A percentile compares a stretch with the other conserved stretches of the same genome.
Evolutionary conservation across 2,888 invertebrate genomes (phyloP).

Genomic region (Odontomyia ornata): DNA sequence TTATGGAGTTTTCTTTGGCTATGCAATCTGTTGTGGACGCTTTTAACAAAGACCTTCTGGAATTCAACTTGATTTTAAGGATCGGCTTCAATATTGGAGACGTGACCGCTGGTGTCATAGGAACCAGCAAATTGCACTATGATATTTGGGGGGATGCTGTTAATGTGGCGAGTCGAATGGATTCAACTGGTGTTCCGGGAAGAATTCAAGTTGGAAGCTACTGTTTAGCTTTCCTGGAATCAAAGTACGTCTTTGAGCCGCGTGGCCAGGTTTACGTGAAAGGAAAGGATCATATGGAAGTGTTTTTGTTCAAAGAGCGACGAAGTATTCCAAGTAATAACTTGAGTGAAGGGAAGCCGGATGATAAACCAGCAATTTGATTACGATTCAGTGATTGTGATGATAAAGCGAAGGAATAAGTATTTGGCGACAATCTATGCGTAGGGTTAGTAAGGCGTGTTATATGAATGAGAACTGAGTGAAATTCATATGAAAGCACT

Average conservation of each 20-base stretch:
- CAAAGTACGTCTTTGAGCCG: constrained; percentile 86
- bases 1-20: constrained; percentile 93
- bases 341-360: constrained; percentile 2
- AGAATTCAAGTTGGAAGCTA: constrained; percentile 84
- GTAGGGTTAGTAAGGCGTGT: background rate
- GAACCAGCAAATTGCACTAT: constrained; percentile 94
- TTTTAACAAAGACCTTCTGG: constrained; percentile 89
- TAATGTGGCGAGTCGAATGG: constrained; percentile 97
- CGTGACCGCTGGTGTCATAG: constrained; percentile 96
- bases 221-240: constrained; percentile 74
- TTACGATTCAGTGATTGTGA: background rate
- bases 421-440: constrained; percentile 23
- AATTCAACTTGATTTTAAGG: constrained; percentile 85
- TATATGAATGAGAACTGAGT: constrained; percentile 3
- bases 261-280: constrained; percentile 95
- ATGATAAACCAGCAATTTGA: background rate
- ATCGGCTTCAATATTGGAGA: constrained; percentile 95
- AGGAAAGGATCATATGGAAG: constrained; percentile 95
- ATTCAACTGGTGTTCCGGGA: constrained; percentile 90
- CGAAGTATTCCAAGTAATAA: background rate
- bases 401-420: background rate
- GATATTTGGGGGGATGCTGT: constrained; percentile 99
- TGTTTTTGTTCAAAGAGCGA: constrained; percentile 71
- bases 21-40: constrained; percentile 88
- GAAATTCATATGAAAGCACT: constrained; percentile 24